A percentile compares a stretch with the other conserved stretches of the same genome.
phyloP scores from a whole-genome alignment of 2,888 invertebrate species.

The Acleris cristana region DNA sequence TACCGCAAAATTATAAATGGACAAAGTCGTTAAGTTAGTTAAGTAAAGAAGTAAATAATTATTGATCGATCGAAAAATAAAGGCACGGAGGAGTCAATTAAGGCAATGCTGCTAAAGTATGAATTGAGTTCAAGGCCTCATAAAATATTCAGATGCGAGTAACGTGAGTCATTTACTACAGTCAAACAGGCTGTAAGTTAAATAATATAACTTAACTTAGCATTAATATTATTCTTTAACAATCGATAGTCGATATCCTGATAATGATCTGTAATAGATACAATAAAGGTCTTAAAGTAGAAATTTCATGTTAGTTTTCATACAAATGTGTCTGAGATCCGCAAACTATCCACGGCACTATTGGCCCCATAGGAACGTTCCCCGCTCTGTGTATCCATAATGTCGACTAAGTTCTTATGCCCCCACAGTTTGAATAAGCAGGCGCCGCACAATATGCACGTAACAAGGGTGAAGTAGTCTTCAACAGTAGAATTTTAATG shows the following conservation, averaged over 20 bases:
- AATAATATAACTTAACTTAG: too few species aligned
- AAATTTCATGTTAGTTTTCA: not conserved
- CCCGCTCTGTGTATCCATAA: slow-evolving; percentile 11
- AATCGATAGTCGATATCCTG: too few species aligned
- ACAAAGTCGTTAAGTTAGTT: slow-evolving; percentile 22
- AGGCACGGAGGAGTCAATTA: too few species aligned
- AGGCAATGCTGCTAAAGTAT: too few species aligned
- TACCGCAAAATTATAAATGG: slow-evolving; percentile 23
- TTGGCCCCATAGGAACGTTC: not conserved
- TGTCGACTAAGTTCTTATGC: slow-evolving; percentile 9
- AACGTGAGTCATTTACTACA: too few species aligned
- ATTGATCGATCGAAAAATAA: not conserved
- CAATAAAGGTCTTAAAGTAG: too few species aligned
- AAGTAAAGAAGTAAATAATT: too few species aligned
- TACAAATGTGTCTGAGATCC: slow-evolving; percentile 1
- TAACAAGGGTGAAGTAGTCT: slow-evolving; percentile 23
- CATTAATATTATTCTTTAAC: too few species aligned
- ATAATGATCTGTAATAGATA: too few species aligned
- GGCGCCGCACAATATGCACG: slow-evolving; percentile 18
- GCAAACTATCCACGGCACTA: not conserved
- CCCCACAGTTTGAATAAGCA: slow-evolving; percentile 4
- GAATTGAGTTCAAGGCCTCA: too few species aligned
- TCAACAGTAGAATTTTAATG: slow-evolving; percentile 33
- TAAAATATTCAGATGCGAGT: too few species aligned
- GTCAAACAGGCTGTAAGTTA: too few species aligned